Percentiles rank a stretch among this genome's conserved stretches.
These are phyloP conservation scores for Physeter macrocephalus DNA, from an alignment of 2,113 vertebrate genomes.

Conservation along the genomic window DNA sequence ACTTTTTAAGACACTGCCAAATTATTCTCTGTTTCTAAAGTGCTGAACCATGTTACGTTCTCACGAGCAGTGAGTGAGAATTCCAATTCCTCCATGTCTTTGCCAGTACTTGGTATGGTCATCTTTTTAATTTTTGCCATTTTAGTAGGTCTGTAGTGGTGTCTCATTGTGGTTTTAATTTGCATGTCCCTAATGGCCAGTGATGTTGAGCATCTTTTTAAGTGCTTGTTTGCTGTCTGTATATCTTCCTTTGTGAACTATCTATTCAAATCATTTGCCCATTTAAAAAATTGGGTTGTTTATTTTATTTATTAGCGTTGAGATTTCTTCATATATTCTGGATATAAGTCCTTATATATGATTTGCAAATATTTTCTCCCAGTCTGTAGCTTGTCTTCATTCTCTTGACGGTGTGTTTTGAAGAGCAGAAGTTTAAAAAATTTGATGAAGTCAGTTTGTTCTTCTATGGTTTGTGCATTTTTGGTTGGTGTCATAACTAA, in stretches of 20 bases:
- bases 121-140: background rate
- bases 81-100: background rate
- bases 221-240: background rate
- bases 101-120: accelerated
- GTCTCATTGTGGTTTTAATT: background rate
- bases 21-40: background rate
- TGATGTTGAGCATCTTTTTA: background rate
- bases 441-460: background rate
- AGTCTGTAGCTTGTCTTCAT: background rate
- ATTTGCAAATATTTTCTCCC: background rate
- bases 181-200: background rate
- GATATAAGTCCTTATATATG: background rate
- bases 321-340: background rate
- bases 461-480: background rate
- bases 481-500: background rate
- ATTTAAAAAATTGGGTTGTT: background rate
- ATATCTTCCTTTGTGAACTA: background rate
- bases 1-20: background rate
- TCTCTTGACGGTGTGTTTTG: background rate
- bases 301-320: background rate
- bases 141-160: background rate
- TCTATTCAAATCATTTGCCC: background rate
- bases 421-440: background rate
- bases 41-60: accelerated
- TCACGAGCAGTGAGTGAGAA: background rate